A percentile compares a stretch with the other conserved stretches of the same genome.
These are phyloP conservation scores for Microtus ochrogaster DNA, from an alignment of 2,113 vertebrate species.

Conservation along the genomic window DNA sequence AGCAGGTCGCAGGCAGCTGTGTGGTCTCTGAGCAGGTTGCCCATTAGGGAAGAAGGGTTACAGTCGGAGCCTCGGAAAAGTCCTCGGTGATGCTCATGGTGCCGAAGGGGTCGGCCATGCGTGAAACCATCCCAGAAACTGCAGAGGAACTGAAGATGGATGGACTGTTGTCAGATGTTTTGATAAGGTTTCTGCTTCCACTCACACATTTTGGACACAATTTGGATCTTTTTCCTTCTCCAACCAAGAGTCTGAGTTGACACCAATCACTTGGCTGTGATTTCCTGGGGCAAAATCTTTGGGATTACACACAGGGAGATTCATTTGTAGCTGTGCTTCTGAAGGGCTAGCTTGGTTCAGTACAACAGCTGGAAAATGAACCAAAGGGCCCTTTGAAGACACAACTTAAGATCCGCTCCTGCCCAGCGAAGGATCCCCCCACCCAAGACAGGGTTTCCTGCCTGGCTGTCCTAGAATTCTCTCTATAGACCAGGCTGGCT, in stretches of 20 bases:
- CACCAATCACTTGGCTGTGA: neutral
- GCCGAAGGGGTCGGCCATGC: constrained; percentile 73
- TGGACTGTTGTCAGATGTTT: constrained; percentile 63
- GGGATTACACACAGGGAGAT: neutral
- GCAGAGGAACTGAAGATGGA: constrained; percentile 60
- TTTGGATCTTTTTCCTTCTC: neutral
- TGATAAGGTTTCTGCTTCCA: constrained; percentile 19
- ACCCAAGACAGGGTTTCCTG: neutral
- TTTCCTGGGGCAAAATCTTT: neutral
- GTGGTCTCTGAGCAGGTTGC: constrained; percentile 52
- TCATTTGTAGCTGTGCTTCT: neutral
- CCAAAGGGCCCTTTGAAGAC: constrained; percentile 1
- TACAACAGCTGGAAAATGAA: neutral
- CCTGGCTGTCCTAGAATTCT: neutral
- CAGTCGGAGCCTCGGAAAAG: constrained; percentile 55
- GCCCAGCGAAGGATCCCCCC: neutral
- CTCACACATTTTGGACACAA: constrained; percentile 53
- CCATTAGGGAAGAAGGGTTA: constrained; percentile 74
- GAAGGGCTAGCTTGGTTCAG: constrained; percentile 27
- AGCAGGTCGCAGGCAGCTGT: constrained; percentile 34
- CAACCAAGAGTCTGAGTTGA: constrained; percentile 9
- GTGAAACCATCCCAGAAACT: constrained; percentile 74
- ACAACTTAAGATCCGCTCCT: neutral
- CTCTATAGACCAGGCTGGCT: neutral
- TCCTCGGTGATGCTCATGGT: constrained; percentile 42